Evolutionary conservation across 1,140 invertebrate genomes (phyloP).

Genomic region (Colletes gigas): DNA sequence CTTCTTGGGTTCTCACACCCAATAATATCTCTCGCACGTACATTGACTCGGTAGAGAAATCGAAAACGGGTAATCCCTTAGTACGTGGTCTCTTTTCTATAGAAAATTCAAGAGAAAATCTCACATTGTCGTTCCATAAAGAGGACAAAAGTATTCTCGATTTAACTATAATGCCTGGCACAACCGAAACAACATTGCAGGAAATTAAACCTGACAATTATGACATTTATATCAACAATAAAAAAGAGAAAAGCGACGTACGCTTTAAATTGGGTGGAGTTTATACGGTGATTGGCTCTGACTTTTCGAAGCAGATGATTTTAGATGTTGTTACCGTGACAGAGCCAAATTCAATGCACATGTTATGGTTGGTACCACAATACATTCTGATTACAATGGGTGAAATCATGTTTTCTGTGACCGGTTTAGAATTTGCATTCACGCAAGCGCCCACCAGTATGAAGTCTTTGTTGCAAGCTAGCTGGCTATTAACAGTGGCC

Average conservation of each 20-base stretch:
- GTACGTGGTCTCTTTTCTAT: slow-evolving; percentile 64
- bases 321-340: slow-evolving; percentile 81
- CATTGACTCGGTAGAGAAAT: slow-evolving; percentile 63
- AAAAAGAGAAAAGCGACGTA: slow-evolving; percentile 65
- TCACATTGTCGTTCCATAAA: background rate
- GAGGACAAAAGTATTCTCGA: accelerated
- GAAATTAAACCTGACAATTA: slow-evolving; percentile 77
- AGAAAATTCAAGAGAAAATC: background rate
- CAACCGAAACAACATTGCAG: slow-evolving; percentile 15
- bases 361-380: slow-evolving; percentile 93
- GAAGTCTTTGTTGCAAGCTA: slow-evolving; percentile 95
- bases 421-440: slow-evolving; percentile 95
- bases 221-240: slow-evolving; percentile 72
- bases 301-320: slow-evolving; percentile 52
- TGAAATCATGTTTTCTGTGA: slow-evolving; percentile 94
- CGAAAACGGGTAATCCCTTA: slow-evolving; percentile 62
- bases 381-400: slow-evolving; percentile 92
- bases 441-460: slow-evolving; percentile 94
- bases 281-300: slow-evolving; percentile 81
- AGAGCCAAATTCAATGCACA: slow-evolving; percentile 87
- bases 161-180: background rate
- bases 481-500: slow-evolving; percentile 94
- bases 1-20: slow-evolving; percentile 56
- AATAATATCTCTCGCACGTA: background rate
- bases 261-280: slow-evolving; percentile 82